phyloP scores from a whole-genome alignment of 2,888 invertebrate genomes.

The Himalopsyche tibetana region DNA sequence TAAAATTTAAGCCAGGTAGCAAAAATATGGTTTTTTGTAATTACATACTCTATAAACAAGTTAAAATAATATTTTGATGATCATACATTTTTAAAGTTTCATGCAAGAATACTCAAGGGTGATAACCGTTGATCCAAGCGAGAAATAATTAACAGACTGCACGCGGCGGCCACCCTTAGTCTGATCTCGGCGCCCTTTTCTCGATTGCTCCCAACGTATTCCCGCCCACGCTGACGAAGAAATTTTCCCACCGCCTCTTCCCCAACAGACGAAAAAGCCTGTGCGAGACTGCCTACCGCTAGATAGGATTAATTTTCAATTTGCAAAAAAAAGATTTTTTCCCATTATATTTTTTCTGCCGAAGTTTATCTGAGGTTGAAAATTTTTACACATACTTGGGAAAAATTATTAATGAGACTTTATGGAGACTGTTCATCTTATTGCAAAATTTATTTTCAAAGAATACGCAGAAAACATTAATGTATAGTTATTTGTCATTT shows the following conservation, averaged over 20 bases:
- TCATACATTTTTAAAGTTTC: neutral
- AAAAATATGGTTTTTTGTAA: too few species aligned
- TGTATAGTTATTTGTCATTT: too few species aligned
- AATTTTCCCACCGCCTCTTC: slow-evolving; percentile 23
- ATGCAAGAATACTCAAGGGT: neutral
- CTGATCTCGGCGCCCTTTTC: slow-evolving; percentile 1
- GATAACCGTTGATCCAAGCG: slow-evolving; percentile 31
- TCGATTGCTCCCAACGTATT: neutral
- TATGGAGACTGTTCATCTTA: neutral
- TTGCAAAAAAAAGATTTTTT: slow-evolving; percentile 39
- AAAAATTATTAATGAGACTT: neutral
- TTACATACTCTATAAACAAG: neutral
- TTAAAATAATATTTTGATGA: neutral
- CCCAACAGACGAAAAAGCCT: slow-evolving; percentile 40
- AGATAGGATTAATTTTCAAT: slow-evolving; percentile 46
- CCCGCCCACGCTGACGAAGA: slow-evolving; percentile 22
- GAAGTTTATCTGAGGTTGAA: slow-evolving; percentile 31
- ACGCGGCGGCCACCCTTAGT: slow-evolving; percentile 18
- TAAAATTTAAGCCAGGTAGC: too few species aligned
- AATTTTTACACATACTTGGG: slow-evolving; percentile 18
- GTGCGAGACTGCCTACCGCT: slow-evolving; percentile 33
- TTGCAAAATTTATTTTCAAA: neutral
- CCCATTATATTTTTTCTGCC: slow-evolving; percentile 11
- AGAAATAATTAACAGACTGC: slow-evolving; percentile 57
- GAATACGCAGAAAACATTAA: neutral